Evolutionary conservation across 2,113 vertebrate species (phyloP), one percentile per base, ranked within the genome.

Genomic region (Halcyon malimbica): DNA sequence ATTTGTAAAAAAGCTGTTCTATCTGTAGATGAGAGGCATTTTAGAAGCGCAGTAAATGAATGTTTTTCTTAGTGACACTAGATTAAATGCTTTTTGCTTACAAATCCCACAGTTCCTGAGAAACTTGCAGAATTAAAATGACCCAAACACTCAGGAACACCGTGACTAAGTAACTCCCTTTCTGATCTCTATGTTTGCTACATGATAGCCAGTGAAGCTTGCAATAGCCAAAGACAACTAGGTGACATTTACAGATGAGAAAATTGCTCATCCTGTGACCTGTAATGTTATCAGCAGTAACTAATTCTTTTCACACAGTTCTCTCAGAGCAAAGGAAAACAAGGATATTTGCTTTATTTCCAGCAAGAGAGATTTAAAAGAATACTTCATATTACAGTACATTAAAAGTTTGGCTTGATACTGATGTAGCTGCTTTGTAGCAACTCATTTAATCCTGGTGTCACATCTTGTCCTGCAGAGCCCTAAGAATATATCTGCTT

Each of bases 21-120:
- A 9, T 84, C 64, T 81, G 81, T 76, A 83, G 81, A n/a, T 60
- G 68, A 92, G 60, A 89, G 65, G 26, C 48, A 44, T 74, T 93
- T 78, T 3, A 69, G 39, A 75, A 79, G 26, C 56, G 48, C 48
- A 75, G 20, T 28, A 73, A 56, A 41, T 62, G 82, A 67, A 12
- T 81, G 26, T 71, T 92, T 91, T 82, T 93, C 35, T 79, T 57
- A 46, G 79, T 48, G 63, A 65, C 10, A 25, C 26, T 74, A 37
- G 18, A 86, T 77, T 76, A 92, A 95, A 87, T 82, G 57, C 23
- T 54, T 84, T 92, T 87, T 64, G 25, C 87, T 78, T 56, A 84
- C 87, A 65, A 90, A 80, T 63, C 54, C n/a, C 31, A 62, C 25
- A 25, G 46, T 75, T 95, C 60, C 80, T 29, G 51, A 75, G 73